Evolutionary conservation across 2,113 vertebrate genomes (phyloP).

Genomic region (Gallinago media): DNA sequence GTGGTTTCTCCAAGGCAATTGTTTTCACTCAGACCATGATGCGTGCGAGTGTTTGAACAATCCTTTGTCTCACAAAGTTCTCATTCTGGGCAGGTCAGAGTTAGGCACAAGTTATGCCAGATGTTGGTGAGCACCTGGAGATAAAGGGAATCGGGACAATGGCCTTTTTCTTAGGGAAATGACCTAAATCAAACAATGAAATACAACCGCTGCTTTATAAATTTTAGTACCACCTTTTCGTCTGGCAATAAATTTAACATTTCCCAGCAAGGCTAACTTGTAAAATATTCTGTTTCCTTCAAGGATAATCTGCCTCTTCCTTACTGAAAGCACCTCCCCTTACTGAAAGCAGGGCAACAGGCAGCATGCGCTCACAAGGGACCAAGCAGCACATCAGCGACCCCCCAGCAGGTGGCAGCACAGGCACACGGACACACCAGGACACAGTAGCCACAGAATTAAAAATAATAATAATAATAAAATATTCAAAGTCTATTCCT

Average conservation of each 20-base stretch:
- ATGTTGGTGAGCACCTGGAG: not conserved
- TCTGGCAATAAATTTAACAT: not conserved
- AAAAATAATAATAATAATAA: too few relatives aligned
- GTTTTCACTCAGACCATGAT: too few relatives aligned
- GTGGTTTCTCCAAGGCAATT: too few relatives aligned
- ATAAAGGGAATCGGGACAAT: not conserved
- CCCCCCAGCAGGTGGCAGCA: slow-evolving; percentile 34
- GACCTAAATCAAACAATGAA: not conserved
- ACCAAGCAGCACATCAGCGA: not conserved
- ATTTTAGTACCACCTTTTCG: not conserved
- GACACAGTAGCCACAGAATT: rapidly evolving
- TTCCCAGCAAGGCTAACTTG: not conserved
- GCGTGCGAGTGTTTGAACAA: too few relatives aligned
- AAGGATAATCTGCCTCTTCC: too few relatives aligned
- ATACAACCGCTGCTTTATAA: not conserved
- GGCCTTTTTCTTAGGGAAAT: not conserved
- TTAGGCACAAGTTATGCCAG: not conserved
- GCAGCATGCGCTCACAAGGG: too few relatives aligned
- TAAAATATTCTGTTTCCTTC: not conserved
- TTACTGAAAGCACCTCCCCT: not conserved
- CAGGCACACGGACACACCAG: not conserved
- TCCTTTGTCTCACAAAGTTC: too few relatives aligned
- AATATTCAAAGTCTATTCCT: rapidly evolving
- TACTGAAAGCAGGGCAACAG: not conserved
- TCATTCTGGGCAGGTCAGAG: too few relatives aligned